Evolutionary conservation across 2,797 vertebrate genomes (phyloP).

Genomic region (Florisuga fusca): DNA sequence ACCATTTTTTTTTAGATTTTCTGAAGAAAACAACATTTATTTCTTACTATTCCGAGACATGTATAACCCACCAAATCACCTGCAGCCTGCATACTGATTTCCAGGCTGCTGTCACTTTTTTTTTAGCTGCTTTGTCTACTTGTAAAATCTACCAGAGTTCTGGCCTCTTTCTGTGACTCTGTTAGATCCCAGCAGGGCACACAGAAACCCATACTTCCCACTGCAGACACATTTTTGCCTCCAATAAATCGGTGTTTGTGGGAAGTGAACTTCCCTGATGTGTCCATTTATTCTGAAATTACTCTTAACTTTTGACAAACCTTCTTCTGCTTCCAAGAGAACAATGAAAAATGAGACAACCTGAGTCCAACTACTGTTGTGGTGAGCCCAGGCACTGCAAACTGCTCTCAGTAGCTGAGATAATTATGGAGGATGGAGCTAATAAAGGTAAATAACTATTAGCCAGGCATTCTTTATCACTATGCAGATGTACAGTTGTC

Average conservation of each 20-base stretch:
- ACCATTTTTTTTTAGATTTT: neutral
- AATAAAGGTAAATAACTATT: constrained; percentile 18
- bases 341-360: neutral
- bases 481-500: neutral
- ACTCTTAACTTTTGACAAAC: neutral
- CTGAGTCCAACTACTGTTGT: neutral
- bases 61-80: neutral
- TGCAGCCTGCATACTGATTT: neutral
- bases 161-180: neutral
- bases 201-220: neutral
- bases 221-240: neutral
- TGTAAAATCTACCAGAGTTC: too few relatives aligned
- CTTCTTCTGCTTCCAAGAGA: neutral
- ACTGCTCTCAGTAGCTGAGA: neutral
- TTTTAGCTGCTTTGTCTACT: neutral
- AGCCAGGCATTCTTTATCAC: neutral
- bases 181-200: fast-evolving
- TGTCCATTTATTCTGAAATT: neutral
- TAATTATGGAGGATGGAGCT: constrained; percentile 1
- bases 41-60: neutral
- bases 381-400: neutral
- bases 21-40: neutral
- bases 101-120: neutral
- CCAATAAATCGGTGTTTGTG: fast-evolving
- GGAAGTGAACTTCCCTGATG: neutral